Conservation (phyloP, 2,888 invertebrate species). For the Hedychridium roseum region DNA sequence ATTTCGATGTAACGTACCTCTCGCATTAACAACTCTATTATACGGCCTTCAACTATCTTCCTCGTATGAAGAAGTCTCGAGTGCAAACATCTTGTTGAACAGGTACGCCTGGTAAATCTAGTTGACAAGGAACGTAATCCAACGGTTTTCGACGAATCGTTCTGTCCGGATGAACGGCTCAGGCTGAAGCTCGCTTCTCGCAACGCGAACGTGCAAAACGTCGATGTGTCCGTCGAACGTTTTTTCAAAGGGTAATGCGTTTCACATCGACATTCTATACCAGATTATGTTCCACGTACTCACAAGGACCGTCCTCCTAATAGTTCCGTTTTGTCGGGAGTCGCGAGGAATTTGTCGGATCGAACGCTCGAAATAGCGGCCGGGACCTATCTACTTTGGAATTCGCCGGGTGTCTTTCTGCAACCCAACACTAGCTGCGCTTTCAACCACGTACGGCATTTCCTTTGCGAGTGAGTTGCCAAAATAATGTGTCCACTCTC, state of each 20-base stretch:
- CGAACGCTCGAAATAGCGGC: conserved; percentile 48
- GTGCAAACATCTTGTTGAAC: conserved; percentile 1
- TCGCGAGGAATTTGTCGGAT: conserved; percentile 28
- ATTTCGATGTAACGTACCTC: conserved; percentile 36
- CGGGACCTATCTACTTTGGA: conserved; percentile 51
- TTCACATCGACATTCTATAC: not conserved
- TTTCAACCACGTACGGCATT: conserved; percentile 27
- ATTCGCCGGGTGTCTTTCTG: conserved; percentile 46
- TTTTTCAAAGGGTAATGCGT: conserved; percentile 47
- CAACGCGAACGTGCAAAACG: conserved; percentile 40
- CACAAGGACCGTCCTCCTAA: not conserved
- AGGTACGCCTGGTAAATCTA: conserved; percentile 46
- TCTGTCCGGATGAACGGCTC: conserved; percentile 22
- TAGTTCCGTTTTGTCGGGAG: conserved; percentile 43
- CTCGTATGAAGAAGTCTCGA: not conserved
- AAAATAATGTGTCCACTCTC: not conserved
- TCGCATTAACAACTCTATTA: not conserved
- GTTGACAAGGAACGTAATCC: conserved; percentile 10
- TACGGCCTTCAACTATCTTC: not conserved
- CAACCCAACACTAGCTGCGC: conserved; percentile 38
- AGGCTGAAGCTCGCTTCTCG: conserved; percentile 25
- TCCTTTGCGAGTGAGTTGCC: conserved; percentile 34
- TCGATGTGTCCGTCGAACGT: conserved; percentile 36
- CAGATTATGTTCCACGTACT: not conserved
- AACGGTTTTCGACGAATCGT: not conserved